Evolutionary conservation across 2,888 invertebrate genomes (phyloP), one percentile per base, ranked within the genome.

Genomic region (Phengaris arion): DNA sequence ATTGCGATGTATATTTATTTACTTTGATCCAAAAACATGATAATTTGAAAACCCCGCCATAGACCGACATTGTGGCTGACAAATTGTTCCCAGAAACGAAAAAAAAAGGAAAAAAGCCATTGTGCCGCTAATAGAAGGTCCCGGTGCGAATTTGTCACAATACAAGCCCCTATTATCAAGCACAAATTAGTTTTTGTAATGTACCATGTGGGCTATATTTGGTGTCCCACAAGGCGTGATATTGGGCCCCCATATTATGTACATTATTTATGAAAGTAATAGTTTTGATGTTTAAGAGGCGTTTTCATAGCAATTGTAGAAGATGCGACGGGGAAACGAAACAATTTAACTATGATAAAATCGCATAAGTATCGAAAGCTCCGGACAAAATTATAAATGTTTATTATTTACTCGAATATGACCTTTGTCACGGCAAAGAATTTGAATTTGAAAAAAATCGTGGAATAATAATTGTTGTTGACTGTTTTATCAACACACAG

Each of bases 171-270:
- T 72, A 72, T 92, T 90, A 91, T 91, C 91, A 89, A 91, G 90
- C 90, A 87, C 81, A 85, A 88, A 88, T 90, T 90, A 87, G 87
- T 89, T 87, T 89, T 92, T 91, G 91, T 91, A 89, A 90, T 82
- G 88, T 81, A 77, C 76, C 79, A 72, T 68, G 77, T 74, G 68
- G 74, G 46, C 10, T 52, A 52, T 13, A 52, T 45, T 52, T 54
- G 72, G 72, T 45, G 54, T 72, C n/a, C 72, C 72, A 35, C 72
- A 72, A 35, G 72, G 72, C 72, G 52, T 12, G 52, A 15, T 54
- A 54, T 72, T 52, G 22, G 72, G 72, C 64, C 75, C 77, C 74
- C 59, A 54, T 64, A 74, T 70, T 64, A 74, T 70, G 51, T 72
- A 72, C 52, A 22, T 7, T 54, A 51, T 70, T 70, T 70, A 54